A percentile compares a stretch with the other conserved stretches of the same genome.
These are phyloP conservation scores for Trididemnum miniatum DNA, from an alignment of 23 tunicate species.

Conservation along the genomic window DNA sequence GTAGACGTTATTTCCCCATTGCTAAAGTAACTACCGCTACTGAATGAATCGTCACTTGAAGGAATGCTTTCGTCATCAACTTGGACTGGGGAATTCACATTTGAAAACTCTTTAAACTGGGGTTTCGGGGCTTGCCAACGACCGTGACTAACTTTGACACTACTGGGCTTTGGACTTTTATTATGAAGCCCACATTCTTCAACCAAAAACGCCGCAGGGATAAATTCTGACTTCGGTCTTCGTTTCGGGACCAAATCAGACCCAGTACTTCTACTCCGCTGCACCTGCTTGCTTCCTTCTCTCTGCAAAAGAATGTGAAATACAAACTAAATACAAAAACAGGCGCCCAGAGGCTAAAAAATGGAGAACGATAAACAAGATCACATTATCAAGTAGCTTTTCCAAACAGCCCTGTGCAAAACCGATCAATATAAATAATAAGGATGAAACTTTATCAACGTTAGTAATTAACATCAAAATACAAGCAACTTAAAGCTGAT, in stretches of 20 bases:
- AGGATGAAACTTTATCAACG: too few species aligned
- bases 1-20: constrained; percentile 29
- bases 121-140: background rate
- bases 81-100: background rate
- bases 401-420: too few species aligned
- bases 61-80: background rate
- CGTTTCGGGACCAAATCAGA: background rate
- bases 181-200: constrained; percentile 4
- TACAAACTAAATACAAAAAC: too few species aligned
- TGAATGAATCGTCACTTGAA: background rate
- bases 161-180: background rate
- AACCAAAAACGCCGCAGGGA: constrained; percentile 44
- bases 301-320: background rate
- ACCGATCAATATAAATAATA: too few species aligned
- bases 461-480: too few species aligned
- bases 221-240: constrained; percentile 54
- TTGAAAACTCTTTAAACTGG: background rate
- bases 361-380: too few species aligned
- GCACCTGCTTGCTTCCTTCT: background rate
- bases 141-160: background rate
- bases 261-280: constrained; percentile 12
- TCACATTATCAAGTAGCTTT: too few species aligned
- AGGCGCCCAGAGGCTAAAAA: too few species aligned
- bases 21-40: background rate
- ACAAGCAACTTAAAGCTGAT: too few species aligned